Base-by-base conservation (phyloP, 2,113 vertebrate genomes). In the Bos indicus region DNA sequence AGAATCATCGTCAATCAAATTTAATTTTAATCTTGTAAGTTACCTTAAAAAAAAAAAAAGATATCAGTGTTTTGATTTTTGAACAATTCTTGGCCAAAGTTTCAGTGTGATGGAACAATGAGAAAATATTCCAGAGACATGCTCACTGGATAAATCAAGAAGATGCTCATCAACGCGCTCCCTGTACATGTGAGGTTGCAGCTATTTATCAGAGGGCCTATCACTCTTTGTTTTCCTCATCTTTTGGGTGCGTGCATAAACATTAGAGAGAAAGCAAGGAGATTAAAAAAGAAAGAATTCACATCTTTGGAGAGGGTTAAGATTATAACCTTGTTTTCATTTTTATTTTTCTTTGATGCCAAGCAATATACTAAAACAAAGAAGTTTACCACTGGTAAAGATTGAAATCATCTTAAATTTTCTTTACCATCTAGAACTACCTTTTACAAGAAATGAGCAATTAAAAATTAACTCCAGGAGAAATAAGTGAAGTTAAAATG, bases 401-500 rank as follows among this genome's bases (percentile, higher is more conserved):
- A 95, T 21, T 74, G 15, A 80, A 77, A 81, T 77, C 33, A 60
- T 48, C 25, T 92, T 71, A 62, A 81, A 77, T 96, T 83, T 88
- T 84, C 71, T 91, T 83, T 90, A 52, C 15, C n/a, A 82, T 36
- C 74, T 67, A 92, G 12, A 96, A 91, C 92, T 86, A 82, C 21
- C 43, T 95, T 95, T 93, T 89, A 92, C 43, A 97, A 48, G 89
- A 62, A 62, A 59, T 30, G n/a, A 52, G 2, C 81, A 97, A 97
- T 52, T 62, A 52, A 98, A 98, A 98, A 98, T 98, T 84, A 96
- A 56, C 86, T 97, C 30, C 88, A 97, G 94, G 56, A 96, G 52
- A 98, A 96, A 81, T 91, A 92, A 97, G 84, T 96, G 59, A 98
- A 96, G 95, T 98, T 97, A 98, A 99, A 99, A 99, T 98, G 98